Evolutionary conservation across 2,888 invertebrate genomes (phyloP).

Genomic region (Catocala fraxini): DNA sequence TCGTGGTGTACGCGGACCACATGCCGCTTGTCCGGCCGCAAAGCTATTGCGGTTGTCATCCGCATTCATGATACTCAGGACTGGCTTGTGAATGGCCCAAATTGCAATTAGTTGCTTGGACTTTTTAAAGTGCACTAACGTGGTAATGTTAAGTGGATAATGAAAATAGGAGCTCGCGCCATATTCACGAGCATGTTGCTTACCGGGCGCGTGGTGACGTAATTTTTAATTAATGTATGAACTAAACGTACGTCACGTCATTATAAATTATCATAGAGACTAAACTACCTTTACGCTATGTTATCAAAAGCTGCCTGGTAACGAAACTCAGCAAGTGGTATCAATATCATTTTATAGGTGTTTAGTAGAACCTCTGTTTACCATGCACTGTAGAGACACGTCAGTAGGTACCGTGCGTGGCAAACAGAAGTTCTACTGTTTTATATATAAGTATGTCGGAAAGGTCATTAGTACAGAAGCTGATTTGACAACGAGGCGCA

Average conservation of each 20-base stretch:
- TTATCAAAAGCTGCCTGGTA: no score
- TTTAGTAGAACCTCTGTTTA: no score
- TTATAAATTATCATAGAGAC: no score
- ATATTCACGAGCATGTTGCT: constrained; percentile 8
- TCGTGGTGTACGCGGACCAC: constrained; percentile 37
- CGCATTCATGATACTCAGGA: constrained; percentile 51
- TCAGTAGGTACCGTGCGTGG: no score
- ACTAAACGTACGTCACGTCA: background rate
- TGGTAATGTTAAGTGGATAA: constrained; percentile 41
- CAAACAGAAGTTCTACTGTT: no score
- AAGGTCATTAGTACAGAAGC: no score
- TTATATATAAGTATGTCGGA: no score
- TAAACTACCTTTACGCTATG: no score
- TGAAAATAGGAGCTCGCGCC: constrained; percentile 31
- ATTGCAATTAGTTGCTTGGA: constrained; percentile 44
- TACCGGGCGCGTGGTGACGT: background rate
- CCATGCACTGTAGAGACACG: no score
- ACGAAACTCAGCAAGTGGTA: no score
- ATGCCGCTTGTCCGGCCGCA: constrained; percentile 46
- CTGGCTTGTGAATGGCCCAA: constrained; percentile 37
- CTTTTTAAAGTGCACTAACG: constrained; percentile 43
- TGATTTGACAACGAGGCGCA: no score
- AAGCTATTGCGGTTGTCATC: constrained; percentile 54
- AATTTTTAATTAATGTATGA: background rate
- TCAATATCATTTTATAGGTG: no score